phyloP scores from a whole-genome alignment of 2,797 vertebrate genomes.

The Acestrorhynchus altus region DNA sequence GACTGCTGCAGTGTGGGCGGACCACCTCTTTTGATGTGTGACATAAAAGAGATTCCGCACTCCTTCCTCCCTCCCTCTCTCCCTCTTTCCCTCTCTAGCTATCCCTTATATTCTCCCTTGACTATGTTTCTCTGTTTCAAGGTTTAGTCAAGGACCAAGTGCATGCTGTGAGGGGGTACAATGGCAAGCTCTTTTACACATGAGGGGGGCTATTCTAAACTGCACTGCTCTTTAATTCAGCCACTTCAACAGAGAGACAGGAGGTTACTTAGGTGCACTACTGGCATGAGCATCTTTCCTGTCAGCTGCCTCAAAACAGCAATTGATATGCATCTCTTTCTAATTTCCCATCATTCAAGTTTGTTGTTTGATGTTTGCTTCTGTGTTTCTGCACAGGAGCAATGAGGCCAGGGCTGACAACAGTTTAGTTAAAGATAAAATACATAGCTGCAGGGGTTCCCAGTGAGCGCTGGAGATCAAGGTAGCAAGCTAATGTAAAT shows the following conservation, averaged over 20 bases:
- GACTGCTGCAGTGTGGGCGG: conserved; percentile 61
- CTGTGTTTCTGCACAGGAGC: too few species aligned
- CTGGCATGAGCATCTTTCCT: background rate
- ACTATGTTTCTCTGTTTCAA: conserved; percentile 33
- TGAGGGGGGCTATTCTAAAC: background rate
- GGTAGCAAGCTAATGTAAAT: too few species aligned
- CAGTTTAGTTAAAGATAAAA: too few species aligned
- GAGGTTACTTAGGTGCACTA: conserved; percentile 10
- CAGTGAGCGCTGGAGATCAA: too few species aligned
- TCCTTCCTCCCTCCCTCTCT: conserved; percentile 32
- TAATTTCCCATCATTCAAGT: background rate
- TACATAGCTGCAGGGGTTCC: too few species aligned
- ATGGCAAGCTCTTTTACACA: background rate
- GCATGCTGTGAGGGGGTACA: conserved; percentile 30
- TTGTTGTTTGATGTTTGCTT: too few species aligned
- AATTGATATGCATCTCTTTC: background rate
- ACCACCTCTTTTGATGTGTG: conserved; percentile 61
- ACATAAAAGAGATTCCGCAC: conserved; percentile 65
- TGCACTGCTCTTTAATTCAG: conserved; percentile 4
- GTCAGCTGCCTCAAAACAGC: background rate
- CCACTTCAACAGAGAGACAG: conserved; percentile 13
- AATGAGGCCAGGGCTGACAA: too few species aligned
- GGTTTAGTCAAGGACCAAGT: conserved; percentile 35
- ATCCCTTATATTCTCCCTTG: conserved; percentile 17
- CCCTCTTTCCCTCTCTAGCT: conserved; percentile 32